Base-by-base conservation (phyloP, 2,888 invertebrate species). In the Drepanosiphum platanoidis region DNA sequence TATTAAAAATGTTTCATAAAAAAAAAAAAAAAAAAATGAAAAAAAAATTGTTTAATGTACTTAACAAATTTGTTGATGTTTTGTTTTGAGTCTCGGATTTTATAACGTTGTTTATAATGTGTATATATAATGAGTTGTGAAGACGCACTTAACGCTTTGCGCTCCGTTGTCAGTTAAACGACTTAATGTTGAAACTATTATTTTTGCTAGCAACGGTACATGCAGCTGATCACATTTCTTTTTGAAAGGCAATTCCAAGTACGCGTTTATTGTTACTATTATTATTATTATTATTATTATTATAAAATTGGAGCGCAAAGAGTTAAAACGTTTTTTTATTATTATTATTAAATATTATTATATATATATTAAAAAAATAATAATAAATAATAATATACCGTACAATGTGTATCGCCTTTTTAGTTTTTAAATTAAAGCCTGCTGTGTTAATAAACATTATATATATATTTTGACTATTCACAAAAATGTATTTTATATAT, bases 71-170 rank as follows among this genome's bases (percentile, higher is more conserved):
- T 83, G 82, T 84, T 84, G 66, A 75, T 75, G 75, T 84, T 83
- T 52, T 75, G 74, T 84, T 84, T 77, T 84, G 46, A 52, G 61
- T 83, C 75, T 84, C 52, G 75, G 66, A 75, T 84, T 84, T 84
- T 84, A 84, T 84, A 75, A 84, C 66, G 30, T 84, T 84, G 75
- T 84, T 84, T 68, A 52, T 83, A 66, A 75, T 84, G 75, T 83
- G 72, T 83, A 42, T 68, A 75, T 75, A 84, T 83, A 52, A 83
- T 75, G 64, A 84, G 42, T 84, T 84, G 46, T 84, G 30, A 84
- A 64, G 64, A 84, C 83, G 46, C 75, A 68, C 66, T 84, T 84
- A 46, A 84, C 74, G 27, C 36, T 84, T 75, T 84, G 75, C 75
- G 83, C 83, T 83, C 83, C 15, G 15, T 84, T 58, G 22, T 58